phyloP scores from a whole-genome alignment of 2,797 vertebrate genomes.

The Falco naumanni region DNA sequence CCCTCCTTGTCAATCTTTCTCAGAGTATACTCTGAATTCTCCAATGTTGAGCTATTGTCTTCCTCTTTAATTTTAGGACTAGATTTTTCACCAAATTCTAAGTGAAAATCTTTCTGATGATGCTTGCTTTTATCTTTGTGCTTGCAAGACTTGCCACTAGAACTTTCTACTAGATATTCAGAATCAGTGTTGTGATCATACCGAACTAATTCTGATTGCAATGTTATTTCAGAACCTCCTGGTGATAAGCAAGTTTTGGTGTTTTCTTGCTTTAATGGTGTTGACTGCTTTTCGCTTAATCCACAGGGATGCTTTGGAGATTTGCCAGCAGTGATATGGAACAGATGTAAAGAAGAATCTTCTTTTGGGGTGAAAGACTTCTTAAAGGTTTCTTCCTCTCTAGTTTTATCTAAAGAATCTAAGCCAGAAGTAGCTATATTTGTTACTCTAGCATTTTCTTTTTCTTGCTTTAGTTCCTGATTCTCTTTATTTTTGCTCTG shows the following conservation, averaged over 20 bases:
- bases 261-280: slow-evolving; percentile 94
- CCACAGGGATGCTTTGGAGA: slow-evolving; percentile 93
- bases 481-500: slow-evolving; percentile 99
- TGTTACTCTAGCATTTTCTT: slow-evolving; percentile 90
- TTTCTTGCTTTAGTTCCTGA: slow-evolving; percentile 88
- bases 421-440: slow-evolving; percentile 80
- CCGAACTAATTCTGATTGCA: slow-evolving; percentile 85
- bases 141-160: slow-evolving; percentile 93
- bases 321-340: slow-evolving; percentile 92
- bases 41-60: slow-evolving; percentile 83
- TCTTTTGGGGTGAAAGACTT: slow-evolving; percentile 97
- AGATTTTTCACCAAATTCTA: slow-evolving; percentile 87
- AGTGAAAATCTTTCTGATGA: slow-evolving; percentile 89
- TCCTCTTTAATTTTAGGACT: slow-evolving; percentile 88
- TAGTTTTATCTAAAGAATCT: slow-evolving; percentile 88
- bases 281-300: slow-evolving; percentile 90
- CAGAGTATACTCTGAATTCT: slow-evolving; percentile 85
- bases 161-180: slow-evolving; percentile 91
- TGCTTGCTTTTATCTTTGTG: slow-evolving; percentile 98
- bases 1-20: slow-evolving; percentile 92
- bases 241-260: slow-evolving; percentile 89
- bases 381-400: slow-evolving; percentile 94
- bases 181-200: slow-evolving; percentile 91
- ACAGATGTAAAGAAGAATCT: slow-evolving; percentile 93
- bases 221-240: slow-evolving; percentile 82